Percentiles rank a stretch among this genome's conserved stretches.
phyloP scores from a whole-genome alignment of 92 coral and sea anemone genomes.

The Desmophyllum pertusum region DNA sequence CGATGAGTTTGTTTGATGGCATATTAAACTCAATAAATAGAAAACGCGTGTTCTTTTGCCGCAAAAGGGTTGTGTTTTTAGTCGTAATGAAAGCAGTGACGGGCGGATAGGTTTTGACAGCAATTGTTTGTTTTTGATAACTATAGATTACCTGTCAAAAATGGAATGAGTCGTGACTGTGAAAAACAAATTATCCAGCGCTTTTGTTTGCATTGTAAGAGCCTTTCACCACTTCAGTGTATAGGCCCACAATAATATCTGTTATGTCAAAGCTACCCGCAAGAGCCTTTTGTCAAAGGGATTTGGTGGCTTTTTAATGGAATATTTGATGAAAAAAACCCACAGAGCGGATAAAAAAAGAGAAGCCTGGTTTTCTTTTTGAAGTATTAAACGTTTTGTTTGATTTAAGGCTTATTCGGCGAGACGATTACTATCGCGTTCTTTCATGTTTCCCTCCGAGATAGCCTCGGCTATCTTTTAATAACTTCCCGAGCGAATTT shows the following conservation, averaged over 20 bases:
- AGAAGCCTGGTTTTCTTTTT: constrained; percentile 10
- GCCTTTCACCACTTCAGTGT: constrained; percentile 82
- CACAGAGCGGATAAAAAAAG: constrained; percentile 3
- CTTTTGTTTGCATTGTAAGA: constrained; percentile 74
- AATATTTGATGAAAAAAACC: constrained; percentile 55
- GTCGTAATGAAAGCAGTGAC: constrained; percentile 84
- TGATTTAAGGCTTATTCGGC: constrained; percentile 10
- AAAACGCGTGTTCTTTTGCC: not conserved
- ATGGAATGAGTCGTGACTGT: constrained; percentile 77
- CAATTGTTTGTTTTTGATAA: constrained; percentile 79
- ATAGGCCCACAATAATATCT: constrained; percentile 63
- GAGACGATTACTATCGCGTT: not conserved
- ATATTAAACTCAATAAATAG: not conserved
- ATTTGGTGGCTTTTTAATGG: constrained; percentile 60
- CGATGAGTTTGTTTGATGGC: constrained; percentile 39
- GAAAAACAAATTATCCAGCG: constrained; percentile 88
- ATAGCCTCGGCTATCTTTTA: constrained; percentile 26
- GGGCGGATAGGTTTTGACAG: constrained; percentile 59
- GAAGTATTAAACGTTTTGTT: constrained; percentile 17
- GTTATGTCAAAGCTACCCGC: constrained; percentile 77
- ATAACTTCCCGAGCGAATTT: constrained; percentile 56
- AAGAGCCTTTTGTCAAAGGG: constrained; percentile 52
- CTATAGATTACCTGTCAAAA: constrained; percentile 83
- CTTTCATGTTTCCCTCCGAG: not conserved
- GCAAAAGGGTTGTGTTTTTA: constrained; percentile 51